Evolutionary conservation across 2,888 invertebrate genomes (phyloP).

Genomic region (Choreutis nemorana): DNA sequence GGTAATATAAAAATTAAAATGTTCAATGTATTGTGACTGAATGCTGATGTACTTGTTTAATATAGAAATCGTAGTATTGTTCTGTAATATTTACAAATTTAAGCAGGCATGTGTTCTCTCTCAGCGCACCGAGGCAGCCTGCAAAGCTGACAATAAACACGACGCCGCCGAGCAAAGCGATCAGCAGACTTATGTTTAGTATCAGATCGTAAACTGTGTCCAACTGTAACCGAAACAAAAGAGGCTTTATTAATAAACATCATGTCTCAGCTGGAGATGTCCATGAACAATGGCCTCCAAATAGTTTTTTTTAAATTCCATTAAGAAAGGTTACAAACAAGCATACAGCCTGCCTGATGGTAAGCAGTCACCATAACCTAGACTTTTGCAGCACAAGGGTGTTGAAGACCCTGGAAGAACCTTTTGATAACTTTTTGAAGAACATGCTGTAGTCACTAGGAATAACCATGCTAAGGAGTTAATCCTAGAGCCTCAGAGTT

Average conservation of each 20-base stretch:
- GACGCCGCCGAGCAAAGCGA: slow-evolving; percentile 88
- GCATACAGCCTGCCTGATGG: not conserved
- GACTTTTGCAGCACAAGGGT: not conserved
- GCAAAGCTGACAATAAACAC: slow-evolving; percentile 95
- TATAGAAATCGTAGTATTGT: no score
- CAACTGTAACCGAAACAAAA: slow-evolving; percentile 39
- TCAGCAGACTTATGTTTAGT: slow-evolving; percentile 88
- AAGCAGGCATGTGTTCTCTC: slow-evolving; percentile 91
- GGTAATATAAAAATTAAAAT: no score
- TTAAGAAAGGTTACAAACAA: slow-evolving; percentile 1
- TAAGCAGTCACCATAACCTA: slow-evolving; percentile 1
- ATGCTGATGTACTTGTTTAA: not conserved
- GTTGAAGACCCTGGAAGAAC: not conserved
- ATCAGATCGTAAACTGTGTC: slow-evolving; percentile 91
- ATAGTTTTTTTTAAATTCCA: no score
- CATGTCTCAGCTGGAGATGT: no score
- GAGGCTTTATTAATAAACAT: no score
- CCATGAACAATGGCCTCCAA: no score
- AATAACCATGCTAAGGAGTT: no score
- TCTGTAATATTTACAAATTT: slow-evolving; percentile 84
- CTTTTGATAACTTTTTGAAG: no score
- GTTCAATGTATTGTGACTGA: not conserved
- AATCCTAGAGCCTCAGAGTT: no score
- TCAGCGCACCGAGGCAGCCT: slow-evolving; percentile 88
- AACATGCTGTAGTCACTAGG: no score